A percentile compares a stretch with the other conserved stretches of the same genome.
Conservation (phyloP, 2,888 invertebrate species). For the Aelia acuminata region DNA sequence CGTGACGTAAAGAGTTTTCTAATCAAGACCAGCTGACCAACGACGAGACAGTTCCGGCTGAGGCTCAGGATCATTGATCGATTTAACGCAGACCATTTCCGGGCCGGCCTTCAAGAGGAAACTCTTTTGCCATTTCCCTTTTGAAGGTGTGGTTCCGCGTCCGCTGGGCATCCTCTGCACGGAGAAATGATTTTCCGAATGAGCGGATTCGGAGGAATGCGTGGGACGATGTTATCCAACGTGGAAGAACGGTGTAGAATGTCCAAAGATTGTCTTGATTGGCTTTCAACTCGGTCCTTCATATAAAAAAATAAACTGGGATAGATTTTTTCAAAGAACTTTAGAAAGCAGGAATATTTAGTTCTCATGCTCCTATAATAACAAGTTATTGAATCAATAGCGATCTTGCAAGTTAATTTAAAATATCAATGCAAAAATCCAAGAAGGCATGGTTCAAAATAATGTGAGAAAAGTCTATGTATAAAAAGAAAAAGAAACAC, state of each 20-base stretch:
- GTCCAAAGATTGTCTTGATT: not conserved
- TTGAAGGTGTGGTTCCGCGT: slow-evolving; percentile 20
- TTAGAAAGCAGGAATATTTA: no score
- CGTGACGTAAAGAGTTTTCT: not conserved
- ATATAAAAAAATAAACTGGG: no score
- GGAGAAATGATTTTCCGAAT: slow-evolving; percentile 8
- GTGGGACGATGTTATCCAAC: not conserved
- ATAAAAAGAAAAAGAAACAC: no score
- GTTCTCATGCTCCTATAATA: no score
- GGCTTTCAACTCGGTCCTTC: no score
- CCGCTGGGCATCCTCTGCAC: slow-evolving; percentile 3
- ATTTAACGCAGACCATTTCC: slow-evolving; percentile 35
- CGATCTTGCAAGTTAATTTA: no score
- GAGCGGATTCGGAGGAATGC: slow-evolving; percentile 1
- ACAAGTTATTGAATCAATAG: no score
- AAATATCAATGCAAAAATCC: no score
- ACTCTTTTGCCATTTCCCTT: not conserved
- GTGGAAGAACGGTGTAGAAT: not conserved
- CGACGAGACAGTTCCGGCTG: not conserved
- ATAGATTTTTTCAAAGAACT: no score
- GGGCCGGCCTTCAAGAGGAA: not conserved
- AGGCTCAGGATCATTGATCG: not conserved
- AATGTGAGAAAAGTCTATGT: no score
- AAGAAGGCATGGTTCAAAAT: no score
- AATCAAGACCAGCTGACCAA: not conserved